These are phyloP conservation scores for Dallia pectoralis DNA, from an alignment of 2,797 vertebrate genomes.

Conservation along the genomic window DNA sequence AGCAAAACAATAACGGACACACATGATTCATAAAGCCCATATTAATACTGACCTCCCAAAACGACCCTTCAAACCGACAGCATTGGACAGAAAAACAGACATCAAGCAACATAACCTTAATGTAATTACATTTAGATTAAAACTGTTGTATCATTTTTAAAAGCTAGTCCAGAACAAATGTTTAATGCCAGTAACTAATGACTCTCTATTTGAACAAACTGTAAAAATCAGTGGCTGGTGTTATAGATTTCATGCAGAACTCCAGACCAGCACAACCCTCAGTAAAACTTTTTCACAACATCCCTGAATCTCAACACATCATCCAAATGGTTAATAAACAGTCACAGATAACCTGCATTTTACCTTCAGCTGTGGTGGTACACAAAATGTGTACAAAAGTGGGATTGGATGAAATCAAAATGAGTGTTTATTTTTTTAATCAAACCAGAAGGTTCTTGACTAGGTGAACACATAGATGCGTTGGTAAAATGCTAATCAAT, in stretches of 20 bases:
- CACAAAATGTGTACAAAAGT: constrained; percentile 76
- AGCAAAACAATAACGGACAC: constrained; percentile 61
- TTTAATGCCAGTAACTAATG: constrained; percentile 26
- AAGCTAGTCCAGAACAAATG: background rate
- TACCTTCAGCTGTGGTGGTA: constrained; percentile 81
- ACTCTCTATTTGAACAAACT: background rate
- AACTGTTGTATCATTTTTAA: too few species aligned
- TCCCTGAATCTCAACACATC: constrained; percentile 48
- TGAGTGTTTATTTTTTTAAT: constrained; percentile 45
- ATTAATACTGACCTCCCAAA: constrained; percentile 71
- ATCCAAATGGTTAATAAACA: constrained; percentile 21
- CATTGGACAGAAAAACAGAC: constrained; percentile 45
- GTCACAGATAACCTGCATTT: constrained; percentile 44
- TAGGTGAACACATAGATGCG: constrained; percentile 63
- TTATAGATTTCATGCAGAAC: background rate
- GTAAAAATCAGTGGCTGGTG: background rate
- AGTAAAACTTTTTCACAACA: constrained; percentile 6
- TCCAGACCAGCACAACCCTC: constrained; percentile 4
- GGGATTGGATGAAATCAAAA: constrained; percentile 58
- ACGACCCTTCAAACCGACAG: constrained; percentile 62
- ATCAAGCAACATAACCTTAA: constrained; percentile 38
- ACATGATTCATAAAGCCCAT: constrained; percentile 65
- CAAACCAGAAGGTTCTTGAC: constrained; percentile 59
- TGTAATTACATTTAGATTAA: constrained; percentile 47
- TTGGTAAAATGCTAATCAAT: constrained; percentile 81